Base-by-base conservation (phyloP, 1,140 invertebrate species). In the Spodoptera litura region DNA sequence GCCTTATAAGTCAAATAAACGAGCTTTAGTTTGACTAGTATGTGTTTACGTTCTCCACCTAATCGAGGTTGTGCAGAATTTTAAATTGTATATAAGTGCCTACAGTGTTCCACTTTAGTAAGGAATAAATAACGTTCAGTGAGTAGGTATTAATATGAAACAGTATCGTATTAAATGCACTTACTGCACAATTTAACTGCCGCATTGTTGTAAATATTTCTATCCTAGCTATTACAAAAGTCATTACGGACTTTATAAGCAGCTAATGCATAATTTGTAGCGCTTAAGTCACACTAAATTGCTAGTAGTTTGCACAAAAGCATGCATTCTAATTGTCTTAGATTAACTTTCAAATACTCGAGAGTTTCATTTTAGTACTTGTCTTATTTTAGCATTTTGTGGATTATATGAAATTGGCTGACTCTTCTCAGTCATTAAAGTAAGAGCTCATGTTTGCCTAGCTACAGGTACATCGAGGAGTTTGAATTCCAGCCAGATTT, bases 291-390 rank as follows among this genome's bases (percentile, higher is more conserved):
- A 27, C 12, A 9, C 15, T 25, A 68, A 68, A 68, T 68, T 52
- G 64, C 49, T 68, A 52, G 52, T 64, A 68, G 64, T 68, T 68
- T 44, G 61, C 61, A 64, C 49, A 51, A 51, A 27, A 52, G 49
- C 38, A 27, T 52, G n/a, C 38, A 68, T 68, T 44, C 11, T 68
- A 68, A 68, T 68, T 68, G 9, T 68, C 38, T 51, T 38, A 49
- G 62, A 66, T 66, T 51, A 51, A 52, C 64, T 68, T 68, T 68
- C 64, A 52, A 68, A 68, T 51, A 27, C 64, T 68, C 44, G 25
- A 52, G 44, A 15, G 64, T 52, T 68, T 68, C 64, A 68, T 5
- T 64, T 44, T 10, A 20, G n/a, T 25, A 15, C 15, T 38, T 49
- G n/a, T 64, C 0, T 15, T 25, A 6, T 25, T 51, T 10, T 44